Evolutionary conservation across 2,888 invertebrate species (phyloP).

Genomic region (Acanthoscelides obtectus): DNA sequence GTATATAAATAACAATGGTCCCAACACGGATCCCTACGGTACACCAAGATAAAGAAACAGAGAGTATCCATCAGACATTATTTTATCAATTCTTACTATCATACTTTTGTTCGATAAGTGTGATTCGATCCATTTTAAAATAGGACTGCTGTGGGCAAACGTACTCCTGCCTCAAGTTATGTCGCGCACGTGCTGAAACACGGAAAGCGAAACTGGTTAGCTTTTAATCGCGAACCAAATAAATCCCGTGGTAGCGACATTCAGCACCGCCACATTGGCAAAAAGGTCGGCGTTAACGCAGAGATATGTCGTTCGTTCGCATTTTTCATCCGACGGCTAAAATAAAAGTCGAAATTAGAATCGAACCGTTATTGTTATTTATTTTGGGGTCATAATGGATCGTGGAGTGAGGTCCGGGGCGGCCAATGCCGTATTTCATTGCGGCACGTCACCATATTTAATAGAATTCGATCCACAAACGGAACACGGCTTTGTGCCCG

Average conservation of each 20-base stretch:
- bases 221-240: background rate
- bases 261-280: background rate
- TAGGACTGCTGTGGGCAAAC: too few species aligned
- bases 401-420: background rate
- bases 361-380: background rate
- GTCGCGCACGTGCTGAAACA: too few species aligned
- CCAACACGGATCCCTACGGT: too few species aligned
- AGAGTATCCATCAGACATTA: too few species aligned
- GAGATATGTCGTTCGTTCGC: background rate
- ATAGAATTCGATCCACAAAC: background rate
- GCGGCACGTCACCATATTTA: background rate
- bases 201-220: background rate
- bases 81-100: too few species aligned
- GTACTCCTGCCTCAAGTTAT: too few species aligned
- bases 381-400: background rate
- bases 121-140: too few species aligned
- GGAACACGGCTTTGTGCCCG: background rate
- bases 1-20: too few species aligned
- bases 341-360: background rate
- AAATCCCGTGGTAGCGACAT: background rate
- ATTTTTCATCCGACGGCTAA: background rate
- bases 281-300: background rate
- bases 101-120: too few species aligned
- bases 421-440: background rate
- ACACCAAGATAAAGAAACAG: too few species aligned